A percentile compares a stretch with the other conserved stretches of the same genome.
Conservation (phyloP, 2,888 invertebrate genomes). For the Volucella inanis region DNA sequence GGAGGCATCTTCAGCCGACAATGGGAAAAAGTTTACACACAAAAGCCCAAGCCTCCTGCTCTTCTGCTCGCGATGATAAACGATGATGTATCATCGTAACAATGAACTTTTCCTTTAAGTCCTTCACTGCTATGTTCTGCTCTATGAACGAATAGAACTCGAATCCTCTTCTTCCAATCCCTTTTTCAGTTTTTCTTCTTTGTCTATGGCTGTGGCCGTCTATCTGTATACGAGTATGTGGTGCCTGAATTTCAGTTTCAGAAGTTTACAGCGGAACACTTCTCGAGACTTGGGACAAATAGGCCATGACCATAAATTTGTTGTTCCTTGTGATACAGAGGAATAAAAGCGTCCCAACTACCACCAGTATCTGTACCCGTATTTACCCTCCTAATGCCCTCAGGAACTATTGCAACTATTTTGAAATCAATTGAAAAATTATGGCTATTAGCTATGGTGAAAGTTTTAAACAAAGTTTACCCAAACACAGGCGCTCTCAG, state of each 20-base stretch:
- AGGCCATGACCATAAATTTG: conserved; percentile 66
- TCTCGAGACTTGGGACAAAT: conserved; percentile 45
- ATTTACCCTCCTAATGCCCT: neutral
- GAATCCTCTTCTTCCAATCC: conserved; percentile 41
- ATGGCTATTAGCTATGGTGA: conserved; percentile 65
- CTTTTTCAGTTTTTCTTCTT: conserved; percentile 50
- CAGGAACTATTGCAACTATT: conserved; percentile 67
- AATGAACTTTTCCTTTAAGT: conserved; percentile 64
- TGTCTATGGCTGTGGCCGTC: neutral
- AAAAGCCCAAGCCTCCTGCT: conserved; percentile 56
- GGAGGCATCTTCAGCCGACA: conserved; percentile 13
- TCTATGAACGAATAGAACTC: neutral
- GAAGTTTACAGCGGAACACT: conserved; percentile 10
- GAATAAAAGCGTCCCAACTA: conserved; percentile 1
- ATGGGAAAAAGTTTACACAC: conserved; percentile 59
- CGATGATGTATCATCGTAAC: conserved; percentile 72
- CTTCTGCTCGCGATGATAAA: conserved; percentile 54
- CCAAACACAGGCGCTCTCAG: neutral
- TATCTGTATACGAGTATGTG: neutral
- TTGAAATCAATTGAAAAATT: conserved; percentile 72
- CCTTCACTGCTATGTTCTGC: conserved; percentile 15
- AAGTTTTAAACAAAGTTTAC: conserved; percentile 66
- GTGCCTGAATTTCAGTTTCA: too few species aligned
- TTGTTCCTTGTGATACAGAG: conserved; percentile 16
- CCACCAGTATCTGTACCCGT: neutral